Conservation (phyloP, 2,888 invertebrate species). For the Euplagia quadripunctaria region DNA sequence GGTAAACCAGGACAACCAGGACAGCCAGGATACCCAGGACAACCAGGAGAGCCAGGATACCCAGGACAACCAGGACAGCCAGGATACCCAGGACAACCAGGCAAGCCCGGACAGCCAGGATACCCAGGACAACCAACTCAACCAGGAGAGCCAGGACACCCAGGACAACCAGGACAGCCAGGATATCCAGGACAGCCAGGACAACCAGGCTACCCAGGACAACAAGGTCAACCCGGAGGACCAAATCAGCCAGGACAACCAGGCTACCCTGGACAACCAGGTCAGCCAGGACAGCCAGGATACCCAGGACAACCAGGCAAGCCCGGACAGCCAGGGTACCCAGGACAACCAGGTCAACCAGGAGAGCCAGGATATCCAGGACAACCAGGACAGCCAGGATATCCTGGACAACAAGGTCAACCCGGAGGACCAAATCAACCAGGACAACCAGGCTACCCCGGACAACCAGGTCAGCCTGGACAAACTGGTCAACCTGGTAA, state of each 20-base stretch:
- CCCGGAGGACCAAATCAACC: constrained; percentile 29
- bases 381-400: constrained; percentile 29
- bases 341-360: constrained; percentile 20
- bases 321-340: constrained; percentile 13
- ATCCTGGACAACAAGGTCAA: constrained; percentile 30
- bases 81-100: constrained; percentile 26
- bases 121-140: constrained; percentile 49
- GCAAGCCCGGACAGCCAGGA: constrained; percentile 20
- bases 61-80: constrained; percentile 10
- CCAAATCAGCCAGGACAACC: constrained; percentile 17
- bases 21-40: constrained; percentile 38
- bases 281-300: constrained; percentile 39
- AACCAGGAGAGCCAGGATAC: constrained; percentile 2
- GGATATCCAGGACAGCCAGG: constrained; percentile 24
- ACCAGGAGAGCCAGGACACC: constrained; percentile 67
- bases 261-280: constrained; percentile 19
- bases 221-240: constrained; percentile 16
- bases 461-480: constrained; percentile 45
- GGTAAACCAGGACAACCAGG: constrained; percentile 42
- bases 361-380: constrained; percentile 53
- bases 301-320: constrained; percentile 19
- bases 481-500: constrained; percentile 45
- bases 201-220: constrained; percentile 14
- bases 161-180: constrained; percentile 23
- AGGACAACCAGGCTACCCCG: constrained; percentile 45